Conservation (phyloP, 2,797 vertebrate species). For the Hoplostethus atlanticus region DNA sequence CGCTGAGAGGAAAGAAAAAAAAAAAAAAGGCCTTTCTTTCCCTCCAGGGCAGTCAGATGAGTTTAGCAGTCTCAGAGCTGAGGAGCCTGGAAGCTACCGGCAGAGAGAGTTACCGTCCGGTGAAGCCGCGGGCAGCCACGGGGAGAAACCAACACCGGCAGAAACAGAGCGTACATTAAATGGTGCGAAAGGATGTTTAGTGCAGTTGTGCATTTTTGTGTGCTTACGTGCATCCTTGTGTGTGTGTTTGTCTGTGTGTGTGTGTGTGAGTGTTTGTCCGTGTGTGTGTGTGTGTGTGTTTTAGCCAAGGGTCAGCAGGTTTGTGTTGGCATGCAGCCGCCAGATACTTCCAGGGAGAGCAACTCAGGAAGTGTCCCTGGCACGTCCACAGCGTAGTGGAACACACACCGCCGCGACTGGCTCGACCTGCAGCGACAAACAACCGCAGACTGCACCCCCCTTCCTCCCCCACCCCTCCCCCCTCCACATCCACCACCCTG, state of each 20-base stretch:
- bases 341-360: conserved; percentile 71
- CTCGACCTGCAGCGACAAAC: conserved; percentile 69
- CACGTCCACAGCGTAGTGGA: conserved; percentile 58
- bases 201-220: conserved; percentile 1
- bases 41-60: conserved; percentile 82
- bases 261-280: conserved; percentile 35
- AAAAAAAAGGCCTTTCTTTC: conserved; percentile 70
- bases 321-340: conserved; percentile 72
- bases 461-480: conserved; percentile 1
- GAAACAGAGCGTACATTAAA: conserved; percentile 10
- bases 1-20: conserved; percentile 78
- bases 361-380: conserved; percentile 80
- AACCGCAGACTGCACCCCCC: conserved; percentile 33
- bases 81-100: conserved; percentile 58
- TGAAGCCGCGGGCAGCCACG: conserved; percentile 41
- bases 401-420: conserved; percentile 51
- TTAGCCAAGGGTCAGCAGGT: conserved; percentile 70
- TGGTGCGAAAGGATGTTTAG: background rate
- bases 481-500: conserved; percentile 18
- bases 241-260: conserved; percentile 35
- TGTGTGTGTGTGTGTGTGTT: conserved; percentile 31
- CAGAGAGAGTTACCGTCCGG: conserved; percentile 54
- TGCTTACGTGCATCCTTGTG: background rate
- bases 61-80: conserved; percentile 82
- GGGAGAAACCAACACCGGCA: background rate